Conservation (phyloP, 2,888 invertebrate species). For the Nymphalis urticae region DNA sequence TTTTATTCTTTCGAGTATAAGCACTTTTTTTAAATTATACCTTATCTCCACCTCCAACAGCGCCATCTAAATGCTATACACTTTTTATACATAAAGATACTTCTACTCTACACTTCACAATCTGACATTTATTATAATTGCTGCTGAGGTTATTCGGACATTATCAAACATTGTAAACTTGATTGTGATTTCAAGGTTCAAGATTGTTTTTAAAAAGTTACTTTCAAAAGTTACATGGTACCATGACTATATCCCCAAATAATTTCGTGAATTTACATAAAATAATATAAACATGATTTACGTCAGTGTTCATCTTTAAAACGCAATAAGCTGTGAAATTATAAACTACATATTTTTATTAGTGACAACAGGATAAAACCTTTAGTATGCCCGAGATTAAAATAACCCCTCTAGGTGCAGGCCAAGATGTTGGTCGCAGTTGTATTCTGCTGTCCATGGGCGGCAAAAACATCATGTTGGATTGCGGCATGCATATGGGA, state of each 20-base stretch:
- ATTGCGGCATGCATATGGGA: conserved; percentile 99
- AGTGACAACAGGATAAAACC: neutral
- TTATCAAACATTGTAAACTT: conserved; percentile 1
- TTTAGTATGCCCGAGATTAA: conserved; percentile 90
- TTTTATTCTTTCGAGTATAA: no score
- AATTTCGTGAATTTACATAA: neutral
- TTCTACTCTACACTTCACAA: neutral
- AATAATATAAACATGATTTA: neutral
- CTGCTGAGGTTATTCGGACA: neutral
- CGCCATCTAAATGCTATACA: no score
- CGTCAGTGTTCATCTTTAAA: conserved; percentile 4
- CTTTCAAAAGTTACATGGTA: neutral
- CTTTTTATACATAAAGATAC: no score
- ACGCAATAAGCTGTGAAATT: conserved; percentile 17
- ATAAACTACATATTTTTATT: neutral
- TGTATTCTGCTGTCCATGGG: conserved; percentile 97
- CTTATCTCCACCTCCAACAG: no score
- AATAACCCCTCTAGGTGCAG: conserved; percentile 94
- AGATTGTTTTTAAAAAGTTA: neutral
- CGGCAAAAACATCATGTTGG: conserved; percentile 99
- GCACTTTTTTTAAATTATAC: no score
- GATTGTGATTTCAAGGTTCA: conserved; percentile 1
- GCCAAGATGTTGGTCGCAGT: conserved; percentile 98
- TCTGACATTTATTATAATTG: neutral
- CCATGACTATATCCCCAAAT: neutral